Conservation (phyloP, 1,140 invertebrate genomes). For the Lepidurus couesii region DNA sequence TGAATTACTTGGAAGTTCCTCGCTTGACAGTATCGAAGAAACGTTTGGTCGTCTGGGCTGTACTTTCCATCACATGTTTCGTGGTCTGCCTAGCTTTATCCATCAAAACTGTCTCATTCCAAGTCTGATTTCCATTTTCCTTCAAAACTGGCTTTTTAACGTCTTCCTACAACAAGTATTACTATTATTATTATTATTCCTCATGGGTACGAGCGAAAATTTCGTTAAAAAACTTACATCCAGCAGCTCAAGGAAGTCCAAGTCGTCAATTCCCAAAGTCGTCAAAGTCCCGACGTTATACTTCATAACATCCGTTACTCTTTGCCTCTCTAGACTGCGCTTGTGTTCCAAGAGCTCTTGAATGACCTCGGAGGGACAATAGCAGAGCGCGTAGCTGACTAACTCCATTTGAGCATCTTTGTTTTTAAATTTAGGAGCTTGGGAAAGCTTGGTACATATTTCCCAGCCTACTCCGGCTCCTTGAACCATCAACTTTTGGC, state of each 20-base stretch:
- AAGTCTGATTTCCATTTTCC: background rate
- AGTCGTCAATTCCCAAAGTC: background rate
- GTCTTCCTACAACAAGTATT: background rate
- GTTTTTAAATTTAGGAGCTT: background rate
- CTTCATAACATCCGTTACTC: background rate
- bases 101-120: background rate
- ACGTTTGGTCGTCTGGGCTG: slow-evolving; percentile 25
- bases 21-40: slow-evolving; percentile 25
- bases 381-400: slow-evolving; percentile 27
- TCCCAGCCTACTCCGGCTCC: slow-evolving; percentile 27
- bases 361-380: slow-evolving; percentile 30
- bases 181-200: background rate
- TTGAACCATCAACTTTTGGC: background rate
- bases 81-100: background rate
- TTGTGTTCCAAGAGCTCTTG: slow-evolving; percentile 30
- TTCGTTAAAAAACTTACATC: background rate
- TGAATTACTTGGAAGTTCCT: slow-evolving; percentile 13
- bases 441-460: slow-evolving; percentile 31
- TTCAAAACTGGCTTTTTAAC: background rate
- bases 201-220: background rate
- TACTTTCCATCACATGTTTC: slow-evolving; percentile 28
- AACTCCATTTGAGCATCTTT: slow-evolving; percentile 25
- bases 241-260: background rate
- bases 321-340: background rate
- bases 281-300: background rate